A percentile compares a stretch with the other conserved stretches of the same genome.
Evolutionary conservation across 2,888 invertebrate species (phyloP).

Genomic region (Automeris io): DNA sequence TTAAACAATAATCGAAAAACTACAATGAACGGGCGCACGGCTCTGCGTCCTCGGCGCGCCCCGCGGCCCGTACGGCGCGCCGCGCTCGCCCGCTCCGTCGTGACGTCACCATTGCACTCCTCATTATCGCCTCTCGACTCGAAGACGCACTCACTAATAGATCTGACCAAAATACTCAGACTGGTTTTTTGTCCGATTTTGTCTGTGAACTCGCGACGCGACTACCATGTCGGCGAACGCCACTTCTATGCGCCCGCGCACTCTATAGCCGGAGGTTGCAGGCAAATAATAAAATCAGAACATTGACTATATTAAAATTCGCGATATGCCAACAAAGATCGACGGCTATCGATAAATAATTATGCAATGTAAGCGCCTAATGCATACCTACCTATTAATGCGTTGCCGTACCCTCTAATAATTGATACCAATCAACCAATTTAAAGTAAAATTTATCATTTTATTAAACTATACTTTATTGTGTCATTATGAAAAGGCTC

Average conservation of each 20-base stretch:
- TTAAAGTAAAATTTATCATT: too few relatives aligned
- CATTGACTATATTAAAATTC: slow-evolving; percentile 4
- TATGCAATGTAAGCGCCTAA: background rate
- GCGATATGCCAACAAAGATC: background rate
- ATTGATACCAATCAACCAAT: background rate
- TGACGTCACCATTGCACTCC: slow-evolving; percentile 73
- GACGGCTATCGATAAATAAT: background rate
- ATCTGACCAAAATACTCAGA: slow-evolving; percentile 46
- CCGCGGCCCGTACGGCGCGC: slow-evolving; percentile 26
- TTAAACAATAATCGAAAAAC: slow-evolving; percentile 78
- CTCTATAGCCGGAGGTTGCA: slow-evolving; percentile 20
- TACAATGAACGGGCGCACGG: slow-evolving; percentile 75
- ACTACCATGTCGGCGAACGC: slow-evolving; percentile 27
- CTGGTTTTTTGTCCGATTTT: slow-evolving; percentile 41
- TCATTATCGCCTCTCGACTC: slow-evolving; percentile 70
- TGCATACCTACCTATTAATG: background rate
- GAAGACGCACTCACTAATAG: slow-evolving; percentile 55
- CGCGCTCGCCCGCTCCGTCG: slow-evolving; percentile 23
- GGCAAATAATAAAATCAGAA: slow-evolving; percentile 13
- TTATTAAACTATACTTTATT: too few relatives aligned
- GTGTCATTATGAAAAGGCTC: too few relatives aligned
- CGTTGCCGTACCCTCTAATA: background rate
- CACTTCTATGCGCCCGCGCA: slow-evolving; percentile 35
- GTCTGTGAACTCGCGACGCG: slow-evolving; percentile 33
- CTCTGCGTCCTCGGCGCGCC: slow-evolving; percentile 60